Evolutionary conservation across 2,888 invertebrate species (phyloP).

Genomic region (Amphimallon solstitiale): DNA sequence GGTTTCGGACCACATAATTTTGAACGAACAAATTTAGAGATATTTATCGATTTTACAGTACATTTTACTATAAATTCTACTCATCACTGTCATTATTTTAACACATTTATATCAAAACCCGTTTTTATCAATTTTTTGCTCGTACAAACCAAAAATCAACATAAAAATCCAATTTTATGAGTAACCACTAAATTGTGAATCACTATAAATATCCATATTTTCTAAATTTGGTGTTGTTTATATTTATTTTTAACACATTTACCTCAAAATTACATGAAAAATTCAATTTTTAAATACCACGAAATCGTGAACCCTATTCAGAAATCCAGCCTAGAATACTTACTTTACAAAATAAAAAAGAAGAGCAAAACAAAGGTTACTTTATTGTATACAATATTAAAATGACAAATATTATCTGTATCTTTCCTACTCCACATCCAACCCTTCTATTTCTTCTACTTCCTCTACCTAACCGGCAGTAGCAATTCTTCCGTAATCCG

Average conservation of each 20-base stretch:
- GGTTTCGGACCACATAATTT: conserved; percentile 22
- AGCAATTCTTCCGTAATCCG: background rate
- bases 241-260: conserved; percentile 10
- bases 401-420: conserved; percentile 8
- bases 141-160: conserved; percentile 24
- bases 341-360: conserved; percentile 8
- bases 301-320: conserved; percentile 8
- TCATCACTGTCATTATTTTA: conserved; percentile 22
- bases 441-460: conserved; percentile 6
- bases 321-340: conserved; percentile 6
- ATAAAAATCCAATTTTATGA: conserved; percentile 23
- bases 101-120: conserved; percentile 19
- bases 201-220: conserved; percentile 18
- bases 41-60: conserved; percentile 10
- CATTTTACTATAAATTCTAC: conserved; percentile 1
- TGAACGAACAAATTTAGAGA: conserved; percentile 19
- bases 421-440: conserved; percentile 8
- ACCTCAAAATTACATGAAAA: conserved; percentile 9
- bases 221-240: conserved; percentile 11
- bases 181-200: conserved; percentile 20
- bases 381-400: conserved; percentile 3
- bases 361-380: conserved; percentile 5
- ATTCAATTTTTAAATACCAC: conserved; percentile 10
- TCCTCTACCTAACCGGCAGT: conserved; percentile 2
- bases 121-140: conserved; percentile 20